A percentile compares a stretch with the other conserved stretches of the same genome.
Evolutionary conservation across 2,888 invertebrate genomes (phyloP).

Genomic region (Invenusta paracnida): DNA sequence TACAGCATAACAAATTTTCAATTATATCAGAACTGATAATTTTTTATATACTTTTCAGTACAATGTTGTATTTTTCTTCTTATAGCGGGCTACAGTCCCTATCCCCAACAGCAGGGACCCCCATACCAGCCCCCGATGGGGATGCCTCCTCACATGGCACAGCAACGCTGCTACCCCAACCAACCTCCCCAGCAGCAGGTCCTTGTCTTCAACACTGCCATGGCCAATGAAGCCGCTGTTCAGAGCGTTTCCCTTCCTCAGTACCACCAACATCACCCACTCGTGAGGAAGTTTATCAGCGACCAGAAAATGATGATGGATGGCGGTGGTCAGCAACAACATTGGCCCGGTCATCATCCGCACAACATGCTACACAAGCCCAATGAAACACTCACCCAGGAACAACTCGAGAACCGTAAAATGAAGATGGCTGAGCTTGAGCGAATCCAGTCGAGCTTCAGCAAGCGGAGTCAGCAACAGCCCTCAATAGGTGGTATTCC

Average conservation of each 20-base stretch:
- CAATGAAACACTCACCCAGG: slow-evolving; percentile 37
- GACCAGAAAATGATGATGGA: slow-evolving; percentile 23
- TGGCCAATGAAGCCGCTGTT: slow-evolving; percentile 38
- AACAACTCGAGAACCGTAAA: slow-evolving; percentile 42
- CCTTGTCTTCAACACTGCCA: slow-evolving; percentile 35
- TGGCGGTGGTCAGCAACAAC: background rate
- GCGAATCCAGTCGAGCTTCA: slow-evolving; percentile 38
- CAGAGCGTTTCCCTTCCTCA: slow-evolving; percentile 28
- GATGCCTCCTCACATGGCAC: background rate
- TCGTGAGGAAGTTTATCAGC: slow-evolving; percentile 27
- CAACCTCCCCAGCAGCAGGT: background rate
- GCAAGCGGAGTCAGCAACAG: background rate
- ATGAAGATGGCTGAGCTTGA: slow-evolving; percentile 41
- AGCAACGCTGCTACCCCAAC: background rate
- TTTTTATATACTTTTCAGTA: background rate
- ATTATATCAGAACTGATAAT: no score
- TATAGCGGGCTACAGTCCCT: background rate
- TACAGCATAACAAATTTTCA: background rate
- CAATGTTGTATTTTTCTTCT: background rate
- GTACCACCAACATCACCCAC: slow-evolving; percentile 35
- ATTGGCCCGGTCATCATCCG: background rate
- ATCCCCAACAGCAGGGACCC: background rate
- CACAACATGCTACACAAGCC: slow-evolving; percentile 32
- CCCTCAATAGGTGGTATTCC: background rate
- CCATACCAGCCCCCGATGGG: background rate